A percentile compares a stretch with the other conserved stretches of the same genome.
Evolutionary conservation across 2,888 invertebrate genomes (phyloP).

Genomic region (Mylabris sibirica): DNA sequence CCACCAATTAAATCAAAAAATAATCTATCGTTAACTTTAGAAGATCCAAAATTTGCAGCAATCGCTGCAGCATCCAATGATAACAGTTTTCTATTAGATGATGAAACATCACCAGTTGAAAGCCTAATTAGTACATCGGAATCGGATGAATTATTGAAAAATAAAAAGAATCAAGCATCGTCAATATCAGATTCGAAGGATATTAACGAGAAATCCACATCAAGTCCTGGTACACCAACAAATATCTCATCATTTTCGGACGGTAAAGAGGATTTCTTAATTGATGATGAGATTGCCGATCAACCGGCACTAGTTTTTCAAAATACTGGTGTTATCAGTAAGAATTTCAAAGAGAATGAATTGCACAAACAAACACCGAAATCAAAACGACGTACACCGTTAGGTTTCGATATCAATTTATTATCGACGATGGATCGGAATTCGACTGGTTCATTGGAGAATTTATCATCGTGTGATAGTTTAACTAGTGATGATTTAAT

Average conservation of each 20-base stretch:
- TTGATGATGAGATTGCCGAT: slow-evolving; percentile 90
- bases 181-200: slow-evolving; percentile 64
- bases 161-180: slow-evolving; percentile 49
- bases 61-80: slow-evolving; percentile 74
- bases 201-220: slow-evolving; percentile 59
- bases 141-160: slow-evolving; percentile 63
- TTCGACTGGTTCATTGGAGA: slow-evolving; percentile 73
- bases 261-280: slow-evolving; percentile 81
- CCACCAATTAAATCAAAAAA: slow-evolving; percentile 2
- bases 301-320: slow-evolving; percentile 85
- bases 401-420: slow-evolving; percentile 60
- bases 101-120: slow-evolving; percentile 84
- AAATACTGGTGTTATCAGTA: slow-evolving; percentile 63
- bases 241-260: slow-evolving; percentile 82
- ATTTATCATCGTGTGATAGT: slow-evolving; percentile 83
- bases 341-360: slow-evolving; percentile 36
- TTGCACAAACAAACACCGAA: slow-evolving; percentile 57
- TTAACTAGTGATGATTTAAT: slow-evolving; percentile 88
- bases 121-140: slow-evolving; percentile 72
- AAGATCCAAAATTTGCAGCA: slow-evolving; percentile 78
- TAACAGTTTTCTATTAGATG: slow-evolving; percentile 78
- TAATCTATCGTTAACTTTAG: slow-evolving; percentile 69
- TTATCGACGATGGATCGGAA: slow-evolving; percentile 48
- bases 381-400: slow-evolving; percentile 46
- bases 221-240: slow-evolving; percentile 78